phyloP scores from a whole-genome alignment of 2,888 invertebrate species.

The Chironomus riparius region DNA sequence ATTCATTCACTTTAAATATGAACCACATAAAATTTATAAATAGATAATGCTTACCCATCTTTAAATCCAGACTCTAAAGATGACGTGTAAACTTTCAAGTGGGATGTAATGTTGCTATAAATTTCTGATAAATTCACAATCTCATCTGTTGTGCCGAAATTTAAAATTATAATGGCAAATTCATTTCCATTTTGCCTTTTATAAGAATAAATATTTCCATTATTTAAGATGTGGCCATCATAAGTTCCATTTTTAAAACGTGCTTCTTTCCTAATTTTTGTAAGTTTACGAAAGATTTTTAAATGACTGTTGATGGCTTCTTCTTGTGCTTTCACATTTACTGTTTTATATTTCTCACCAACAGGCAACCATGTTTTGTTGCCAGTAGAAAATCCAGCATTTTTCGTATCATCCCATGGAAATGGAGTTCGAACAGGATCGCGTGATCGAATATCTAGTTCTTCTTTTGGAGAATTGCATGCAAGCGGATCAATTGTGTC shows the following conservation, averaged over 20 bases:
- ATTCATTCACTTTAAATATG: background rate
- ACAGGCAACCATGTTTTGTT: constrained; percentile 60
- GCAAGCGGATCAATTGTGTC: constrained; percentile 53
- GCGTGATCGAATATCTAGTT: constrained; percentile 40
- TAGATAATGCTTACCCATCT: constrained; percentile 14
- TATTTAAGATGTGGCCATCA: background rate
- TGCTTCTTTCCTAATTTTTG: constrained; percentile 45
- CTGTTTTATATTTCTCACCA: constrained; percentile 47
- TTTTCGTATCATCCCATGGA: constrained; percentile 47
- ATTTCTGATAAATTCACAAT: background rate
- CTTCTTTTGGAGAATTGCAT: constrained; percentile 44
- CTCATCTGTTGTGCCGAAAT: background rate
- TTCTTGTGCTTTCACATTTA: constrained; percentile 53
- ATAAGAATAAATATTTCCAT: constrained; percentile 3
- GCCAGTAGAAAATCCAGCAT: constrained; percentile 39
- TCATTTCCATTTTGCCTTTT: background rate
- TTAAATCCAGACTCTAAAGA: constrained; percentile 14
- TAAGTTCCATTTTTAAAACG: constrained; percentile 34
- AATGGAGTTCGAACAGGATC: constrained; percentile 48
- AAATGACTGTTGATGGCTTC: constrained; percentile 48
- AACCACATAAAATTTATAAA: background rate
- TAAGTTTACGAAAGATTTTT: constrained; percentile 52
- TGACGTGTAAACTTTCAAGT: constrained; percentile 12
- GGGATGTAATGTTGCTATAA: background rate
- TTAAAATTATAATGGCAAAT: constrained; percentile 1